phyloP scores from a whole-genome alignment of 2,797 vertebrate genomes.

The Valencia hispanica region DNA sequence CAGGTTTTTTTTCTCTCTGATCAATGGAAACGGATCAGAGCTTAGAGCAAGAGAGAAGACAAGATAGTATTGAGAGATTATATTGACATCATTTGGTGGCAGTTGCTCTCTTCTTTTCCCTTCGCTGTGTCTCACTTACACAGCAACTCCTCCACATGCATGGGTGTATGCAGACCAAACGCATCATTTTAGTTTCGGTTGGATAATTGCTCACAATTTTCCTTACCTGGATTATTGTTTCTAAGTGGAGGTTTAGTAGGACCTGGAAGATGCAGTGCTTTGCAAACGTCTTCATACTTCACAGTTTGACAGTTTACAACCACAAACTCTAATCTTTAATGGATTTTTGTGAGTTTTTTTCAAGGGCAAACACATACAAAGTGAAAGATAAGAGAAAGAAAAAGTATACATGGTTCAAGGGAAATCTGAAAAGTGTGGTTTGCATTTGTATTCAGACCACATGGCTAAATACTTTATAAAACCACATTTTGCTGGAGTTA shows the following conservation, averaged over 20 bases:
- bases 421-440: background rate
- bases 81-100: conserved; percentile 76
- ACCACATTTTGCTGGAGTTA: too few species aligned
- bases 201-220: background rate
- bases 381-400: background rate
- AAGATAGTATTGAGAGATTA: conserved; percentile 84
- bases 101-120: conserved; percentile 59
- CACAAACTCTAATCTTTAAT: background rate
- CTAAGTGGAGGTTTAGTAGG: background rate
- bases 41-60: conserved; percentile 77
- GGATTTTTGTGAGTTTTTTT: background rate
- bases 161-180: background rate
- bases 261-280: background rate
- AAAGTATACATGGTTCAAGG: background rate
- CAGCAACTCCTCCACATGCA: conserved; percentile 22
- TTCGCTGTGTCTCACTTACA: conserved; percentile 39
- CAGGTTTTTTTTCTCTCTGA: conserved; percentile 82
- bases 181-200: background rate
- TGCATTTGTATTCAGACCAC: too few species aligned
- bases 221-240: background rate
- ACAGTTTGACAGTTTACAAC: background rate
- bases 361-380: background rate
- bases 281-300: background rate
- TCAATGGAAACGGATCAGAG: conserved; percentile 84
- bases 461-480: too few species aligned